A percentile compares a stretch with the other conserved stretches of the same genome.
Evolutionary conservation across 2,113 vertebrate genomes (phyloP).

Genomic region (Regulus satrapa): DNA sequence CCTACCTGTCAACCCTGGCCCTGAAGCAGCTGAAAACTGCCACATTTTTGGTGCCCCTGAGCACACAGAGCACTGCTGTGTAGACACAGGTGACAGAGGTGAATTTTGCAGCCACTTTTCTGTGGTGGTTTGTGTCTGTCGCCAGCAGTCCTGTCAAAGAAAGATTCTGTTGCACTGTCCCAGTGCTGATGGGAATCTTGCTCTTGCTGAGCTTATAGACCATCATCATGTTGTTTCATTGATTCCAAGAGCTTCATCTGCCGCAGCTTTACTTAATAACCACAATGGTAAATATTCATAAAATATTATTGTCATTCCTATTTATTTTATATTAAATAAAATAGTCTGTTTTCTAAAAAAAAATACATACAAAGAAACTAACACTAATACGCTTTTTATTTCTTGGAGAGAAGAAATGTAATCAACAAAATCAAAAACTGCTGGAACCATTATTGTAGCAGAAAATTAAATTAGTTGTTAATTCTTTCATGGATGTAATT

Average conservation of each 20-base stretch:
- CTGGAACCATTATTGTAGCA: conserved; percentile 15
- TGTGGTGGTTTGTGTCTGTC: not conserved
- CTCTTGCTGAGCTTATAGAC: not conserved
- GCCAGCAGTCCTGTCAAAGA: not conserved
- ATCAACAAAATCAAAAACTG: conserved; percentile 49
- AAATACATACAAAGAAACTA: not conserved
- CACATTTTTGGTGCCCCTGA: too few species aligned
- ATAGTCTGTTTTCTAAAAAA: not conserved
- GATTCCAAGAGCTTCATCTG: not conserved
- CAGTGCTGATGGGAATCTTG: not conserved
- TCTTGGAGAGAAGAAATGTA: not conserved
- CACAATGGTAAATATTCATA: not conserved
- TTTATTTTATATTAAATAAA: not conserved
- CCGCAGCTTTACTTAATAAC: not conserved
- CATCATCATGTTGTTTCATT: rapidly evolving
- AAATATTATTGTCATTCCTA: not conserved
- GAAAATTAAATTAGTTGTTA: conserved; percentile 63
- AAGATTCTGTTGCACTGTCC: not conserved
- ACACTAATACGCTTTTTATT: not conserved
- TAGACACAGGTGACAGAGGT: not conserved
- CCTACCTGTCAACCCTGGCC: too few species aligned
- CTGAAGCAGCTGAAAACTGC: too few species aligned
- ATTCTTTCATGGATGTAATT: conserved; percentile 61
- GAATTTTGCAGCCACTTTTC: not conserved
- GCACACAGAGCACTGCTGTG: too few species aligned